phyloP scores from a whole-genome alignment of 2,797 vertebrate genomes.

The Falco novaeseelandiae region DNA sequence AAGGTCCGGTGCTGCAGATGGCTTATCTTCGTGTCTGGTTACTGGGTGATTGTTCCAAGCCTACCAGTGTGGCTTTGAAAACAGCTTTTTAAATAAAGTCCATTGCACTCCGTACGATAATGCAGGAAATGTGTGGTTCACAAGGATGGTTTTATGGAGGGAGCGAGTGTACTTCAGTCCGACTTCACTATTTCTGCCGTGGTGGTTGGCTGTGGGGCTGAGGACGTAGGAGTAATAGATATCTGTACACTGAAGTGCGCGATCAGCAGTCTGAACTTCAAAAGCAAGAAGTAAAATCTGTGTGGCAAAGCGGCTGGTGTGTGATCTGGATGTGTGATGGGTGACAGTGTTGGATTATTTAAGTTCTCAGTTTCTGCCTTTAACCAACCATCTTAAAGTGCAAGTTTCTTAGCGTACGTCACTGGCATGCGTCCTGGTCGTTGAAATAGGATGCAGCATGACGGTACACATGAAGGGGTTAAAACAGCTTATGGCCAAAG shows the following conservation, averaged over 20 bases:
- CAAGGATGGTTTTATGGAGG: conserved; percentile 26
- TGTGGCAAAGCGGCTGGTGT: not conserved
- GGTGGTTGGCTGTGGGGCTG: not conserved
- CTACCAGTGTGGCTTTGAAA: conserved; percentile 24
- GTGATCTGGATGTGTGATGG: not conserved
- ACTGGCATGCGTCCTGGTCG: not conserved
- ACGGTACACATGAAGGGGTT: not conserved
- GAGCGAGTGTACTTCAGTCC: conserved; percentile 65
- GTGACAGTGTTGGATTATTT: not conserved
- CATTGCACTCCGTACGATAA: not conserved
- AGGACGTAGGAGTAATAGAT: not conserved
- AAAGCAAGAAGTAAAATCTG: conserved; percentile 29
- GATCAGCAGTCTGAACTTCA: conserved; percentile 39
- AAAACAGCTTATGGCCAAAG: not conserved
- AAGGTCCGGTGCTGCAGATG: not conserved
- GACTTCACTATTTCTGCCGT: conserved; percentile 53
- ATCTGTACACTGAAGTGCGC: not conserved
- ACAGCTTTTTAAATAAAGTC: conserved; percentile 34
- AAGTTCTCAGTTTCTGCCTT: not conserved
- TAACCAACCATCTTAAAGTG: not conserved
- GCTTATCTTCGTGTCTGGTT: not conserved
- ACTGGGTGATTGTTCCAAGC: not conserved
- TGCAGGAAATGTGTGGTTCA: conserved; percentile 21
- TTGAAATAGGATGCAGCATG: not conserved
- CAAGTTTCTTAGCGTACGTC: not conserved